Evolutionary conservation across 2,888 invertebrate genomes (phyloP).

Genomic region (Lacanobia wlatinum): DNA sequence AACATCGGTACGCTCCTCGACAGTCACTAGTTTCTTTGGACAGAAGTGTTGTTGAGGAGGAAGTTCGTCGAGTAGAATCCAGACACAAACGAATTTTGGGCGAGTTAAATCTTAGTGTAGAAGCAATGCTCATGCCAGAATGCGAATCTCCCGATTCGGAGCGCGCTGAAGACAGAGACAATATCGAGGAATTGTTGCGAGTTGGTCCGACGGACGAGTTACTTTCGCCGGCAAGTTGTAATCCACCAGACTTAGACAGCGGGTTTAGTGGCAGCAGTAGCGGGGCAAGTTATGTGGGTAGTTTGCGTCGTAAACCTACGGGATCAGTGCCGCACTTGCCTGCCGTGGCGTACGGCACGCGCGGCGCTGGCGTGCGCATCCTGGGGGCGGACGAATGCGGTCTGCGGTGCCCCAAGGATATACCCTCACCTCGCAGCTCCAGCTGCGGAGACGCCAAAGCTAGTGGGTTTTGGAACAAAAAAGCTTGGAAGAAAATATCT

Average conservation of each 20-base stretch:
- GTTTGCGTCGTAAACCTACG: slow-evolving; percentile 91
- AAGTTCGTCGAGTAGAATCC: slow-evolving; percentile 95
- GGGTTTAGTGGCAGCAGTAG: slow-evolving; percentile 96
- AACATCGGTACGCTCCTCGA: slow-evolving; percentile 87
- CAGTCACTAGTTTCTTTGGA: slow-evolving; percentile 93
- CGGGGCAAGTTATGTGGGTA: slow-evolving; percentile 95
- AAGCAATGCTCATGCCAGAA: slow-evolving; percentile 97
- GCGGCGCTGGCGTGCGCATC: slow-evolving; percentile 88
- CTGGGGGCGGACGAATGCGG: slow-evolving; percentile 86
- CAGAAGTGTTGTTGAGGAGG: slow-evolving; percentile 95
- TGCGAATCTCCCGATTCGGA: slow-evolving; percentile 92
- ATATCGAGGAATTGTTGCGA: slow-evolving; percentile 92
- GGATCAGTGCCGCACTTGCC: slow-evolving; percentile 89
- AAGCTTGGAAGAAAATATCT: slow-evolving; percentile 95
- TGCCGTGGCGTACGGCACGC: slow-evolving; percentile 89
- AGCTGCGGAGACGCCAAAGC: slow-evolving; percentile 88
- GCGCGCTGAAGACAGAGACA: slow-evolving; percentile 92
- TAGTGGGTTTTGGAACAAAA: slow-evolving; percentile 93
- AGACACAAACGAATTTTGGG: slow-evolving; percentile 95
- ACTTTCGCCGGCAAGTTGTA: slow-evolving; percentile 92
- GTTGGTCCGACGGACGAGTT: slow-evolving; percentile 94
- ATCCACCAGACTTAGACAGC: slow-evolving; percentile 94
- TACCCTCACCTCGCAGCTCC: slow-evolving; percentile 85
- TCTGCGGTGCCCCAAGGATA: slow-evolving; percentile 83
- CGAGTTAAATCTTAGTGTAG: slow-evolving; percentile 96